Evolutionary conservation across 2,113 vertebrate genomes (phyloP).

Genomic region (Planiliza haematocheilus): DNA sequence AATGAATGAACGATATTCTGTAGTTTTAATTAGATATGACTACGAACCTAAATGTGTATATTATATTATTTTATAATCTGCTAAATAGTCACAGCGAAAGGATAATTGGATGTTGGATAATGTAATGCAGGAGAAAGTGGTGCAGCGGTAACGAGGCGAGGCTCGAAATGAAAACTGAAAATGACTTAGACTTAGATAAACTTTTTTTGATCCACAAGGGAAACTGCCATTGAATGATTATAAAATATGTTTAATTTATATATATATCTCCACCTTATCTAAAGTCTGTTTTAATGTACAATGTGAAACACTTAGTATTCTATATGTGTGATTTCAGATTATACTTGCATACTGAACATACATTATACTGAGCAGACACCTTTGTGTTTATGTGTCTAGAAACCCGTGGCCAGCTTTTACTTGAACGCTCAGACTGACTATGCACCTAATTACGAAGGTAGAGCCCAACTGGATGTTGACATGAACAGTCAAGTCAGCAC

Average conservation of each 20-base stretch:
- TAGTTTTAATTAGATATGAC: background rate
- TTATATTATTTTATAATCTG: background rate
- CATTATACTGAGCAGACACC: background rate
- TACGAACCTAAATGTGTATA: background rate
- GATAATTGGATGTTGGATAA: too few species aligned
- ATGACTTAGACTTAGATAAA: too few species aligned
- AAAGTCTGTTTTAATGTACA: background rate
- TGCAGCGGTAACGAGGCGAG: background rate
- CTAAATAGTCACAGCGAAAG: background rate
- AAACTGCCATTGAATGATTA: too few species aligned
- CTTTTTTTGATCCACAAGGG: too few species aligned
- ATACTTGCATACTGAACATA: background rate
- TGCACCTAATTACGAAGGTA: constrained; percentile 71
- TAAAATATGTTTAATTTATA: too few species aligned
- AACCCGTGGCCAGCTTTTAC: constrained; percentile 60
- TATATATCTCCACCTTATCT: too few species aligned
- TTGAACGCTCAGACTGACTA: constrained; percentile 4
- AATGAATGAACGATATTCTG: too few species aligned
- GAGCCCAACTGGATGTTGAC: constrained; percentile 59
- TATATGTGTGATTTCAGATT: too few species aligned
- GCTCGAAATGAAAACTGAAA: background rate
- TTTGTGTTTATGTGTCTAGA: constrained; percentile 71
- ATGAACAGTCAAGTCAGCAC: constrained; percentile 19
- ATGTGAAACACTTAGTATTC: too few species aligned
- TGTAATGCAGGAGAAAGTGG: background rate